These are phyloP conservation scores for Brachionus plicatilis DNA, from an alignment of 1,140 invertebrate genomes.

Conservation along the genomic window DNA sequence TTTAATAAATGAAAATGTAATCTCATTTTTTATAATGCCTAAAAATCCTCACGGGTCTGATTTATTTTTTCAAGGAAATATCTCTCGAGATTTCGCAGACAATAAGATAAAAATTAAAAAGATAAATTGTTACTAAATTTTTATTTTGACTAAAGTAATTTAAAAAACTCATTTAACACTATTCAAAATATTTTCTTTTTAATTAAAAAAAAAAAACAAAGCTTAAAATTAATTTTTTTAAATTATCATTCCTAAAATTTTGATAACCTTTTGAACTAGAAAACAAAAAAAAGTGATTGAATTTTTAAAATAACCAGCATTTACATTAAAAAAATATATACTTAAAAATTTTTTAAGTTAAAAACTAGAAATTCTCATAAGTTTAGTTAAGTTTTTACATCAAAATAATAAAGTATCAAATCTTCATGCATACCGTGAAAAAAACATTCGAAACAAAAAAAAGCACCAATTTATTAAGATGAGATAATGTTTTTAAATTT, in stretches of 20 bases:
- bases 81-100: too few relatives aligned
- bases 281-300: background rate
- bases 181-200: background rate
- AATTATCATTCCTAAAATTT: slow-evolving; percentile 12
- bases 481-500: background rate
- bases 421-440: background rate
- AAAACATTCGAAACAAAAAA: background rate
- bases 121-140: background rate
- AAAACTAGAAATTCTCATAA: background rate
- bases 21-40: too few relatives aligned
- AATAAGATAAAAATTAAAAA: background rate
- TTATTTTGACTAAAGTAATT: background rate
- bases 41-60: too few relatives aligned
- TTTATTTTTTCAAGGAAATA: too few relatives aligned
- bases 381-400: background rate
- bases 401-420: background rate
- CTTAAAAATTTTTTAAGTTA: background rate
- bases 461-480: background rate
- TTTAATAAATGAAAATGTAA: too few relatives aligned
- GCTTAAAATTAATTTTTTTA: background rate
- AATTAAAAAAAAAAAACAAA: background rate
- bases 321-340: slow-evolving; percentile 8
- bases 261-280: background rate
- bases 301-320: background rate
- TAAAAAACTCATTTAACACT: background rate